phyloP scores from a whole-genome alignment of 2,113 vertebrate genomes.

The Cyprinodon variegatus region DNA sequence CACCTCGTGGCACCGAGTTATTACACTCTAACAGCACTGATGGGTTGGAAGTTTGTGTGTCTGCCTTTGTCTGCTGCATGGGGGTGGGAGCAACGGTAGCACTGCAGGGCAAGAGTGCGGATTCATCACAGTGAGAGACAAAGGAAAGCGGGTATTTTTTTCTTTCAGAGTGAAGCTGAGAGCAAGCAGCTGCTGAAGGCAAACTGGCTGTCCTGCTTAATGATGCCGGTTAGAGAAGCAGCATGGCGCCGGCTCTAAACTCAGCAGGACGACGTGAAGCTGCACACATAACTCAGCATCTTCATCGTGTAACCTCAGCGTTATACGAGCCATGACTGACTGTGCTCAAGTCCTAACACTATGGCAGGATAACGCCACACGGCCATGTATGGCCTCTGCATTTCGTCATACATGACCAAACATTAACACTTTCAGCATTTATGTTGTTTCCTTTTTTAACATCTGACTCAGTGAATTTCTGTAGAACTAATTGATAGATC shows the following conservation, averaged over 20 bases:
- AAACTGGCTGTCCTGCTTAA: constrained; percentile 41
- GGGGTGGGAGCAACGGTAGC: constrained; percentile 43
- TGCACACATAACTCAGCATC: constrained; percentile 41
- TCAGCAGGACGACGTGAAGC: constrained; percentile 45
- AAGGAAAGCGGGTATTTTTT: constrained; percentile 34
- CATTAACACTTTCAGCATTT: constrained; percentile 19
- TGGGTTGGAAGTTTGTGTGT: constrained; percentile 31
- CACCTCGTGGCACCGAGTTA: constrained; percentile 21
- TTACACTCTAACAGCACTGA: constrained; percentile 48
- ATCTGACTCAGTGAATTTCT: constrained; percentile 32
- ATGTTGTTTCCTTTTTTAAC: constrained; percentile 27
- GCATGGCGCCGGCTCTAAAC: constrained; percentile 50
- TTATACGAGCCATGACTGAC: constrained; percentile 49
- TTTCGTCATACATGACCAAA: constrained; percentile 48
- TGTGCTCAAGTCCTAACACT: constrained; percentile 14
- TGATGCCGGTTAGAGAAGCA: constrained; percentile 38
- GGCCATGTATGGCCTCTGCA: constrained; percentile 46
- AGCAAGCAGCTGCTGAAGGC: constrained; percentile 37
- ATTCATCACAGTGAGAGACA: constrained; percentile 13
- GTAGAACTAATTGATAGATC: constrained; percentile 47
- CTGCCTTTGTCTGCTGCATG: constrained; percentile 58
- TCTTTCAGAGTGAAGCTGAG: constrained; percentile 34
- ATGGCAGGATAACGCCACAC: constrained; percentile 13
- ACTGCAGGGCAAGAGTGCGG: constrained; percentile 14
- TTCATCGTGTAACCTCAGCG: constrained; percentile 59